Base-by-base conservation (phyloP, 2,888 invertebrate species). In the Leptopilina myrica region DNA sequence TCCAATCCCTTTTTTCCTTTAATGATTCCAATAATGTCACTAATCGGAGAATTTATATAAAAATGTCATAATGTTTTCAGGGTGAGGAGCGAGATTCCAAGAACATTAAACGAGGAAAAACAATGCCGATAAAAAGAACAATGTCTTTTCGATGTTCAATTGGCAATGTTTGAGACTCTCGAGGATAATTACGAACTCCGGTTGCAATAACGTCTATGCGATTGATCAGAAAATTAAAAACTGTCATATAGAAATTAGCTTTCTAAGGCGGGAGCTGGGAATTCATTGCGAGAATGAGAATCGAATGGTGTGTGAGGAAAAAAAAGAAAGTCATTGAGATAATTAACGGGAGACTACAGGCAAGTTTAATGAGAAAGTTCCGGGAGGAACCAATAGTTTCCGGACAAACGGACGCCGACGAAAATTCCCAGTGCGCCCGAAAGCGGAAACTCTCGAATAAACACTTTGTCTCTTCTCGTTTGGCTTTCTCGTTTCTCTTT, bases 311-410 rank as follows among this genome's bases (percentile, higher is more conserved):
- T 20, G 76, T 40, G 40, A 9, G 46, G 7, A 46, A 49, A 49
- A 43, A 62, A 14, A 59, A 65, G 66, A 77, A 78, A 78, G 62
- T 77, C 75, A 76, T 78, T 78, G 49, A 62, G 75, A 75, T 81
- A 78, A 79, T 78, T 77, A 78, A 81, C 64, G 77, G 69, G 75
- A 76, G 67, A 15, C 53, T 64, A 40, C 56, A 73, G 66, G 76
- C 53, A 79, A 77, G 75, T 78, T 79, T 79, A 79, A 79, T 81
- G 79, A 77, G 75, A 78, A 79, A 81, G 78, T 81, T 79, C 77
- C 67, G 66, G 62, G 56, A 73, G 62, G n/a, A 77, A 76, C 69
- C 79, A 56, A 81, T 79, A 78, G 73, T 79, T 81, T 75, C 77
- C 66, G 78, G 79, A 64, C 79, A 79, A 77, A 78, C 76, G 59